Evolutionary conservation across 1,140 invertebrate species (phyloP).

Genomic region (Drosophila nebulosa): DNA sequence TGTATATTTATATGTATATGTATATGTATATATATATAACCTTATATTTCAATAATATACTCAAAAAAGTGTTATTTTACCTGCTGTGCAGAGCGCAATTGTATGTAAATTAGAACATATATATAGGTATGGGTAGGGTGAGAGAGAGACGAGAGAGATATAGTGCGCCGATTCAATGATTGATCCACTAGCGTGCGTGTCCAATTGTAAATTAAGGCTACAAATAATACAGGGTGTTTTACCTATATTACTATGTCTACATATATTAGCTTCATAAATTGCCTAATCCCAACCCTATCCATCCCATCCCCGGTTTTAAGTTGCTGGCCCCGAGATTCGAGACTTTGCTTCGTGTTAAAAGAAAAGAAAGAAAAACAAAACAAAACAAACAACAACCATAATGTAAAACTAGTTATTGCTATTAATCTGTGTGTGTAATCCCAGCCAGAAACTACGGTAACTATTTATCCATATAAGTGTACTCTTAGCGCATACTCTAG

Average conservation of each 20-base stretch:
- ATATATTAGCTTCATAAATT: conserved; percentile 51
- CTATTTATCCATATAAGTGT: conserved; percentile 68
- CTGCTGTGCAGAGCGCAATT: conserved; percentile 80
- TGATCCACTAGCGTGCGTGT: conserved; percentile 71
- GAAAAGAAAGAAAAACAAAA: conserved; percentile 46
- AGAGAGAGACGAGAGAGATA: conserved; percentile 37
- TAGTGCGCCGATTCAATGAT: conserved; percentile 7
- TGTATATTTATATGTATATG: conserved; percentile 36
- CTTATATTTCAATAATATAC: conserved; percentile 70
- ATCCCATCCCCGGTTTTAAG: conserved; percentile 8
- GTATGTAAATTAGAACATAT: conserved; percentile 52
- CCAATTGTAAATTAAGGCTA: conserved; percentile 76
- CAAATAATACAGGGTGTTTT: conserved; percentile 55
- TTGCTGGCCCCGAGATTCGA: conserved; percentile 45
- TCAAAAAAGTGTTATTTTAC: conserved; percentile 77
- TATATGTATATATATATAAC: conserved; percentile 48
- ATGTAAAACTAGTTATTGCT: conserved; percentile 69
- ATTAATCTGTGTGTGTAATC: conserved; percentile 54
- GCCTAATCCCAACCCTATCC: conserved; percentile 3
- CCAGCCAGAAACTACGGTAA: conserved; percentile 39
- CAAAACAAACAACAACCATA: conserved; percentile 38
- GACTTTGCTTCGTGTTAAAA: conserved; percentile 62
- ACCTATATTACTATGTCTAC: conserved; percentile 49
- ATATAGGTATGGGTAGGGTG: neutral
- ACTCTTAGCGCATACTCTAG: conserved; percentile 71